Conservation (phyloP, 2,888 invertebrate genomes). For the Limenitis camilla region DNA sequence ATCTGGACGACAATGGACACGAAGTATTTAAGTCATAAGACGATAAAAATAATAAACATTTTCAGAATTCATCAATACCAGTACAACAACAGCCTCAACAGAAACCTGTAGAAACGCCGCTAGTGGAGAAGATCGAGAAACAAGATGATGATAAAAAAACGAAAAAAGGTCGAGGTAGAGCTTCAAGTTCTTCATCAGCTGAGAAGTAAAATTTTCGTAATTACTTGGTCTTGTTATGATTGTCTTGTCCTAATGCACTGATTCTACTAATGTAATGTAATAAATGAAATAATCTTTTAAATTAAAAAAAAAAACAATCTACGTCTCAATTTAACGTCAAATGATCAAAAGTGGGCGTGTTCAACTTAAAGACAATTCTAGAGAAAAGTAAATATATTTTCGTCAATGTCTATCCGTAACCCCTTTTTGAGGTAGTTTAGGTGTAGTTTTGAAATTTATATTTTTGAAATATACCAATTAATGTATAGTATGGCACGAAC, state of each 20-base stretch:
- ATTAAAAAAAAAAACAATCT: too few relatives aligned
- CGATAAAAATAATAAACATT: not conserved
- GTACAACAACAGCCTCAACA: slow-evolving; percentile 30
- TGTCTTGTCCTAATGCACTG: too few relatives aligned
- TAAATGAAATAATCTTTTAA: too few relatives aligned
- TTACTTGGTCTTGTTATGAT: too few relatives aligned
- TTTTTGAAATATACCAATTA: slow-evolving; percentile 17
- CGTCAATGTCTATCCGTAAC: slow-evolving; percentile 28
- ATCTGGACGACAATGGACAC: too few relatives aligned
- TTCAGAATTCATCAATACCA: slow-evolving; percentile 33
- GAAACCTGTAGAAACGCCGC: slow-evolving; percentile 18
- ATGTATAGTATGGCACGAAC: slow-evolving; percentile 18
- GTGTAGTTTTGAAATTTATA: slow-evolving; percentile 12
- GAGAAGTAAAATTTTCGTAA: slow-evolving; percentile 46
- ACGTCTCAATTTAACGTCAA: too few relatives aligned
- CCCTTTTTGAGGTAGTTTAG: slow-evolving; percentile 10
- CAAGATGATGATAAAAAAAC: slow-evolving; percentile 49
- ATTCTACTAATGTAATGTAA: too few relatives aligned
- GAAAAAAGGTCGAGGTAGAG: slow-evolving; percentile 57
- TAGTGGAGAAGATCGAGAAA: slow-evolving; percentile 36
- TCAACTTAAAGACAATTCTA: too few relatives aligned
- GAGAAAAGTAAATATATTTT: slow-evolving; percentile 36
- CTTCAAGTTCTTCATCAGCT: slow-evolving; percentile 62
- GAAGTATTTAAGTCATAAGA: too few relatives aligned
- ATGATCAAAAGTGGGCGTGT: too few relatives aligned